phyloP scores from a whole-genome alignment of 2,888 invertebrate species.

The Pachycephus smyrnensis region DNA sequence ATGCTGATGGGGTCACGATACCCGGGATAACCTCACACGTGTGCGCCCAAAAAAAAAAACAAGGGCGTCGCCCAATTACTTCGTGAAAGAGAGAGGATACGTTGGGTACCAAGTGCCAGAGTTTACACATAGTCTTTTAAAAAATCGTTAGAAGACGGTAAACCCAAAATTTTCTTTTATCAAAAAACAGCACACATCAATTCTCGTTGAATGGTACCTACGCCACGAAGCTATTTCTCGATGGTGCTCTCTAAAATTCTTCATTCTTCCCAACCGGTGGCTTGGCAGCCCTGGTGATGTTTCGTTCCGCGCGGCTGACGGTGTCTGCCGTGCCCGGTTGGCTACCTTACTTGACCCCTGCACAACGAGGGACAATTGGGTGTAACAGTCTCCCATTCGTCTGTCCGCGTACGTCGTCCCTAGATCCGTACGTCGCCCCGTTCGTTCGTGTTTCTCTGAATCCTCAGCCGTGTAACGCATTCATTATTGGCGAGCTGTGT shows the following conservation, averaged over 20 bases:
- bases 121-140: background rate
- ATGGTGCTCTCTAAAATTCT: background rate
- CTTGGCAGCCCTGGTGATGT: background rate
- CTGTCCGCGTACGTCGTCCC: slow-evolving; percentile 46
- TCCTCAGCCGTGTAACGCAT: slow-evolving; percentile 49
- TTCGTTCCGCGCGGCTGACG: slow-evolving; percentile 36
- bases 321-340: slow-evolving; percentile 55
- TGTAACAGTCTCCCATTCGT: slow-evolving; percentile 66
- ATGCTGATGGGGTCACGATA: slow-evolving; percentile 56
- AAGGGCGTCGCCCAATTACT: slow-evolving; percentile 31
- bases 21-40: slow-evolving; percentile 59
- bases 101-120: background rate
- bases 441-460: slow-evolving; percentile 50
- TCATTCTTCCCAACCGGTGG: background rate
- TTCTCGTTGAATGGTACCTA: slow-evolving; percentile 2
- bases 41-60: slow-evolving; percentile 48
- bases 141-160: slow-evolving; percentile 23
- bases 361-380: slow-evolving; percentile 67
- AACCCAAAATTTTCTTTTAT: slow-evolving; percentile 24
- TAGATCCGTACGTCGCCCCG: slow-evolving; percentile 19
- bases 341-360: slow-evolving; percentile 67
- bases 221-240: background rate
- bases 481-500: slow-evolving; percentile 39
- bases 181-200: slow-evolving; percentile 23
- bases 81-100: slow-evolving; percentile 10